Evolutionary conservation across 2,113 vertebrate genomes (phyloP).

Genomic region (Sinocyclocheilus anophthalmus): DNA sequence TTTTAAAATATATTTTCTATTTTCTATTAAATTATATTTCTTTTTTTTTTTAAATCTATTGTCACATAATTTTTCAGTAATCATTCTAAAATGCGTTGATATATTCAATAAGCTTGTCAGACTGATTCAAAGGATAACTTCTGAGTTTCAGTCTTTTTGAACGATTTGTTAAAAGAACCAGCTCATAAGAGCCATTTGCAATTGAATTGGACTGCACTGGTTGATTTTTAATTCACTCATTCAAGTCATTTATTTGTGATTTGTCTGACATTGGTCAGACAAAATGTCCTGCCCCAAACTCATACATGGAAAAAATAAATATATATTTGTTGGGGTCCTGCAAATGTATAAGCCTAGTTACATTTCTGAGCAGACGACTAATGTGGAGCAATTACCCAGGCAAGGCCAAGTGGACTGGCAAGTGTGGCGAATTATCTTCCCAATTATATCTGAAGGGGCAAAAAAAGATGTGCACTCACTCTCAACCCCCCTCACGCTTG

Average conservation of each 20-base stretch:
- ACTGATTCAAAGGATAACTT: neutral
- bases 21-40: no score
- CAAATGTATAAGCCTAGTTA: conserved; percentile 12
- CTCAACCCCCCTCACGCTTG: conserved; percentile 14
- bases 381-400: conserved; percentile 41
- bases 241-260: neutral
- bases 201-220: neutral
- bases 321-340: neutral
- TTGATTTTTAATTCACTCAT: neutral
- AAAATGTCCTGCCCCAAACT: neutral
- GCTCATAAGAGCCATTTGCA: neutral
- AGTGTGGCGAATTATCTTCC: conserved; percentile 44
- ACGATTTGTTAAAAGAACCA: neutral
- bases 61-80: neutral
- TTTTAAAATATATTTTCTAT: neutral
- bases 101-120: no score
- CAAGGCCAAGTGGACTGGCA: conserved; percentile 43
- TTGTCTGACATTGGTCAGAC: neutral
- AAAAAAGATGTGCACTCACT: conserved; percentile 31
- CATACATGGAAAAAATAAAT: neutral
- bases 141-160: neutral
- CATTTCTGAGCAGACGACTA: conserved; percentile 38
- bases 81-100: neutral
- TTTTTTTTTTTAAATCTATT: no score
- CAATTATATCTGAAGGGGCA: conserved; percentile 48